phyloP scores from a whole-genome alignment of 2,797 vertebrate genomes.

The Sciurus vulgaris region DNA sequence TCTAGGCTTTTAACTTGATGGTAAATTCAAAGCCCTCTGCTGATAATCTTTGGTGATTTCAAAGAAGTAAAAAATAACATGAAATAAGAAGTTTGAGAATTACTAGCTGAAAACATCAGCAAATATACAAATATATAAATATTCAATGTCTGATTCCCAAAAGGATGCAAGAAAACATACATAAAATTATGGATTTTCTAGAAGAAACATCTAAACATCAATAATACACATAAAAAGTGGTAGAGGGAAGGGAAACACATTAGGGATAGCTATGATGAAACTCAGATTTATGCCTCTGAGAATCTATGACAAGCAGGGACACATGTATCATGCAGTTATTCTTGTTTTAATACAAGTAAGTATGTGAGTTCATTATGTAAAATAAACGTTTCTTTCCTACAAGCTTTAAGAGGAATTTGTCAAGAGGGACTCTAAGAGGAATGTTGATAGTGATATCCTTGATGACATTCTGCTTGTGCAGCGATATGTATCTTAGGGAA shows the following conservation, averaged over 20 bases:
- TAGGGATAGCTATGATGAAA: background rate
- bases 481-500: background rate
- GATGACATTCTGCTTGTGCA: background rate
- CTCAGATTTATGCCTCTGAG: background rate
- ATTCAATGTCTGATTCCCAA: background rate
- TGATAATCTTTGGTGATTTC: background rate
- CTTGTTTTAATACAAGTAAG: background rate
- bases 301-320: background rate
- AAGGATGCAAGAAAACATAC: background rate
- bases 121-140: background rate
- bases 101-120: background rate
- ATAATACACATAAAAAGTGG: background rate
- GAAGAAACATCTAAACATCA: background rate
- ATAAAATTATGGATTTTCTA: background rate
- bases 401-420: background rate
- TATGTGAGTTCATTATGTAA: background rate
- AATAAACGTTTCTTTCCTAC: slow-evolving; percentile 5
- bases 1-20: background rate
- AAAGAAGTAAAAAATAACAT: slow-evolving; percentile 32
- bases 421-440: background rate
- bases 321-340: background rate
- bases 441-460: background rate
- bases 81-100: background rate
- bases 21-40: background rate
- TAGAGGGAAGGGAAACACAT: background rate